Evolutionary conservation across 2,888 invertebrate species (phyloP), one percentile per base, ranked within the genome.

Genomic region (Chrysolina americana): DNA sequence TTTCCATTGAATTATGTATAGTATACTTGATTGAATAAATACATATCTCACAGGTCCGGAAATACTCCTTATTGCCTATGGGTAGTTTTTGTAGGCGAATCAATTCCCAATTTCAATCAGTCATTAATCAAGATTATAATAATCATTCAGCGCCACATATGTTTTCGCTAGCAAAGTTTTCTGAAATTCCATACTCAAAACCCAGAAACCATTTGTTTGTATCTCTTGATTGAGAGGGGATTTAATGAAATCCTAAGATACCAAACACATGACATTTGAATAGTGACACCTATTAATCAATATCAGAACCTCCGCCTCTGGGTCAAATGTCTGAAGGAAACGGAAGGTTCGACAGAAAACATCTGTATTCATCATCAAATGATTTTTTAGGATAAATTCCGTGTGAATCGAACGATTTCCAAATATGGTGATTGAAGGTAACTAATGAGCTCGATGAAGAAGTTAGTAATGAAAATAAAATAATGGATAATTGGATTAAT

Each of bases 61-160:
- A 2, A 8, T 36, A 36, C 4, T 66, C 41, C 17, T 21, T 1
- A 65, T 10, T 21, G 28, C 28, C 5, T 28, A 3, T 28, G 5
- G 28, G 36, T 36, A 8, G 4, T 36, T 4, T 36, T 36, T 36
- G 8, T 36, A 0, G 36, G 36, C 36, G 8, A 36, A 44, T 44
- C 15, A 44, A 44, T 15, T 41, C 47, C 0, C 9, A 65, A 17
- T 15, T 19, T 21, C 23, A 65, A 41, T 41, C 53, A 53, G 19
- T 59, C 59, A 59, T 59, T n/a, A 59, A 59, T 59, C 23, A 59
- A 59, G 36, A 59, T 36, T 23, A 59, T 59, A 28, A 56, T 17
- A 10, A 53, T 53, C 53, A 53, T 19, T 11, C 11, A 53, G 53
- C 53, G 53, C 53, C 53, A 65, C 44, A 41, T 65, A 65, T 65